phyloP scores from a whole-genome alignment of 2,113 vertebrate genomes.

The Sturnira hondurensis region DNA sequence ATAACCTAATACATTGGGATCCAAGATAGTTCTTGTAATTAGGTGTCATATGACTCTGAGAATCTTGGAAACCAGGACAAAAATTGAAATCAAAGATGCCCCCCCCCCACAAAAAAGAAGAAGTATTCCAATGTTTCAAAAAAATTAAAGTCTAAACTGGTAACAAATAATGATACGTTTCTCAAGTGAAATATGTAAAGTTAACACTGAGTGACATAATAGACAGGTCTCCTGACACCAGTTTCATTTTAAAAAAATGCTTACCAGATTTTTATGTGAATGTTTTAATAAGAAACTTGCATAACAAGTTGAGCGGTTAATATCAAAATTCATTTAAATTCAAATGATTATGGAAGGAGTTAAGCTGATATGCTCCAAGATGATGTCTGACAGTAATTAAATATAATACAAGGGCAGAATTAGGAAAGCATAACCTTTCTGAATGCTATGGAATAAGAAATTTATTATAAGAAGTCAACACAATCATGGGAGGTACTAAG shows the following conservation, averaged over 20 bases:
- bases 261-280: not conserved
- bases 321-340: slow-evolving; percentile 11
- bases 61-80: not conserved
- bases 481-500: not conserved
- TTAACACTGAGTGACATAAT: not conserved
- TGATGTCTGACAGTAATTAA: not conserved
- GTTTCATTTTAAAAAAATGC: slow-evolving; percentile 20
- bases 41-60: not conserved
- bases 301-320: not conserved
- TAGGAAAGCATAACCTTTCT: not conserved
- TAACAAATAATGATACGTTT: not conserved
- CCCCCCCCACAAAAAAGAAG: not conserved
- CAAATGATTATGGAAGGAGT: not conserved
- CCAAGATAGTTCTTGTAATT: not conserved
- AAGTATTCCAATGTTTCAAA: not conserved
- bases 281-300: slow-evolving; percentile 2
- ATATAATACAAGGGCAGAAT: not conserved
- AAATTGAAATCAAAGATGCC: not conserved
- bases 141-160: not conserved
- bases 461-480: not conserved
- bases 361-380: not conserved
- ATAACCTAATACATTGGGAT: not conserved
- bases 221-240: not conserved
- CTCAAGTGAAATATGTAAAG: not conserved
- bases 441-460: not conserved